Evolutionary conservation across 2,797 vertebrate species (phyloP).

Genomic region (Notamacropus eugenii): DNA sequence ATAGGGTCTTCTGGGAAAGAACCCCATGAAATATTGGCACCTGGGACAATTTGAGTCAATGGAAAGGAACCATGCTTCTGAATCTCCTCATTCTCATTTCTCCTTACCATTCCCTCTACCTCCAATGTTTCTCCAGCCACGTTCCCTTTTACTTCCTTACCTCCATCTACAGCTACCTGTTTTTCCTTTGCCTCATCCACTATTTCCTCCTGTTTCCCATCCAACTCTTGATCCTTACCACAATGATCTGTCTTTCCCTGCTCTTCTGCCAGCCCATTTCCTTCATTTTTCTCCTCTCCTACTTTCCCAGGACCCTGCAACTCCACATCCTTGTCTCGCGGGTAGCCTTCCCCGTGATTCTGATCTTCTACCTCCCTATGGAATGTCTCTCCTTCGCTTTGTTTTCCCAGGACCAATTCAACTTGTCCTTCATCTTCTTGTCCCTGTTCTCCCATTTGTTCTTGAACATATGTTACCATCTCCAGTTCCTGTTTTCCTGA

Average conservation of each 20-base stretch:
- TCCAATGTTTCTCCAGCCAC: background rate
- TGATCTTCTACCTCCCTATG: background rate
- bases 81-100: background rate
- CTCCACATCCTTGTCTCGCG: background rate
- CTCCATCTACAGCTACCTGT: rapidly evolving
- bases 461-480: background rate
- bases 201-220: background rate
- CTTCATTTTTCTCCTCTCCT: background rate
- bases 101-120: background rate
- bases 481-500: background rate
- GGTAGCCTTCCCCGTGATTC: background rate
- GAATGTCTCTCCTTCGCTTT: slow-evolving; percentile 13
- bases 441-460: background rate
- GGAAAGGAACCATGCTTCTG: background rate
- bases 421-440: background rate
- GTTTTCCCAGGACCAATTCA: background rate
- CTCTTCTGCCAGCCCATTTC: rapidly evolving
- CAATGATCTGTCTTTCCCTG: background rate
- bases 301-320: background rate
- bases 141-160: slow-evolving; percentile 8
- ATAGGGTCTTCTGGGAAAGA: background rate
- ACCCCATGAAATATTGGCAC: slow-evolving; percentile 26
- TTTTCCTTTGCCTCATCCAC: background rate
- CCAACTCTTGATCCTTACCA: background rate
- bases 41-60: background rate